Evolutionary conservation across 2,797 vertebrate species (phyloP).

Genomic region (Eulemur mongoz): DNA sequence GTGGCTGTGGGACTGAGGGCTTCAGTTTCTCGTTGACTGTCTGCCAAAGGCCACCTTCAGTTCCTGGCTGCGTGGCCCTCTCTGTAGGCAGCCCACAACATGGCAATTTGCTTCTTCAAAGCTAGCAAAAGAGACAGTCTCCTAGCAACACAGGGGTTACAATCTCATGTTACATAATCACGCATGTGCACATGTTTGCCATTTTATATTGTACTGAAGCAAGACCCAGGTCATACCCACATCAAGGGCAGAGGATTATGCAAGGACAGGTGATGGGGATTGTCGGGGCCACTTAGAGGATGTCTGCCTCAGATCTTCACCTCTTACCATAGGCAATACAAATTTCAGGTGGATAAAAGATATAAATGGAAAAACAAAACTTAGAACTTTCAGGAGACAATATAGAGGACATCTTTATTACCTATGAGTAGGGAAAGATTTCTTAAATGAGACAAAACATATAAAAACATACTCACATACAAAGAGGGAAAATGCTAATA

Average conservation of each 20-base stretch:
- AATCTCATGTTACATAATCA: too few relatives aligned
- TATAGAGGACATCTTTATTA: background rate
- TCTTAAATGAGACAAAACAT: background rate
- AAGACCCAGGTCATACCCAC: background rate
- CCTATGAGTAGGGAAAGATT: background rate
- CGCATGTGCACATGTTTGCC: background rate
- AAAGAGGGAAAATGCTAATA: background rate
- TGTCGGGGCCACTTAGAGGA: too few relatives aligned
- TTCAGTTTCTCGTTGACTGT: background rate
- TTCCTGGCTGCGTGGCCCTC: background rate
- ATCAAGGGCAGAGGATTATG: background rate
- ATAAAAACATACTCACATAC: too few relatives aligned
- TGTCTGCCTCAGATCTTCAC: background rate
- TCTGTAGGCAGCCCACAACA: accelerated
- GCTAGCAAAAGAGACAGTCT: background rate
- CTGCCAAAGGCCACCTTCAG: background rate
- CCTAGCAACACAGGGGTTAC: background rate
- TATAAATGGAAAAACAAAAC: background rate
- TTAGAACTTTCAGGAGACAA: background rate
- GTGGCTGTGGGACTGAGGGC: background rate
- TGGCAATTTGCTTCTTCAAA: background rate
- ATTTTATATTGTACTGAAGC: background rate
- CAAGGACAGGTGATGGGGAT: background rate
- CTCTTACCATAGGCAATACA: background rate
- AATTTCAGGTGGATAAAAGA: background rate